These are phyloP conservation scores for Petrocephalus microphthalmus DNA, from an alignment of 2,113 vertebrate genomes.

Conservation along the genomic window DNA sequence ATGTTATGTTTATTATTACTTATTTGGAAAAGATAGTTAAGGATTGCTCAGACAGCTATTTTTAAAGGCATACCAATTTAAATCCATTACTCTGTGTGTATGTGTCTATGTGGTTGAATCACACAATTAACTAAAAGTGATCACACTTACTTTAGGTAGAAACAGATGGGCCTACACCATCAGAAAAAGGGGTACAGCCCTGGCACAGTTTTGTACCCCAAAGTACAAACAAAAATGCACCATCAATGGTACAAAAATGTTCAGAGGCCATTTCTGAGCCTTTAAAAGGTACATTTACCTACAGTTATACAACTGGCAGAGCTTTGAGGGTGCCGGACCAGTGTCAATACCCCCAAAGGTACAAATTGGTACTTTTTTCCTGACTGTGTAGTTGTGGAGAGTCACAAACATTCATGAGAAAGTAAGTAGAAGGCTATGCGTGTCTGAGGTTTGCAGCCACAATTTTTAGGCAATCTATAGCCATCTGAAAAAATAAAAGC, in stretches of 20 bases:
- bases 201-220: not conserved
- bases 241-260: not conserved
- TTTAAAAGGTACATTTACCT: not conserved
- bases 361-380: not conserved
- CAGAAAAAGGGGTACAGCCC: not conserved
- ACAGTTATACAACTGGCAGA: not conserved
- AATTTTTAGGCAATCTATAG: not conserved
- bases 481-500: not conserved
- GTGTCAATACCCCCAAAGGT: not conserved
- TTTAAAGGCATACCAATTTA: not conserved
- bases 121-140: too few relatives aligned
- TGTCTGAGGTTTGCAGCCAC: not conserved
- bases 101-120: too few relatives aligned
- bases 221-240: not conserved
- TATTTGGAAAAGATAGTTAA: not conserved
- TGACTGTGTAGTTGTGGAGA: not conserved
- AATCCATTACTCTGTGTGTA: too few relatives aligned
- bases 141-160: too few relatives aligned
- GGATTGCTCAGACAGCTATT: not conserved
- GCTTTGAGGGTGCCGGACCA: not conserved
- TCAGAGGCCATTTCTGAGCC: not conserved
- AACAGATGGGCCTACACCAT: not conserved
- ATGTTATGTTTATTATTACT: not conserved
- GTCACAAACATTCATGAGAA: not conserved
- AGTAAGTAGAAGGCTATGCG: not conserved